Evolutionary conservation across 2,888 invertebrate genomes (phyloP).

Genomic region (Ennomos fuscantarius): DNA sequence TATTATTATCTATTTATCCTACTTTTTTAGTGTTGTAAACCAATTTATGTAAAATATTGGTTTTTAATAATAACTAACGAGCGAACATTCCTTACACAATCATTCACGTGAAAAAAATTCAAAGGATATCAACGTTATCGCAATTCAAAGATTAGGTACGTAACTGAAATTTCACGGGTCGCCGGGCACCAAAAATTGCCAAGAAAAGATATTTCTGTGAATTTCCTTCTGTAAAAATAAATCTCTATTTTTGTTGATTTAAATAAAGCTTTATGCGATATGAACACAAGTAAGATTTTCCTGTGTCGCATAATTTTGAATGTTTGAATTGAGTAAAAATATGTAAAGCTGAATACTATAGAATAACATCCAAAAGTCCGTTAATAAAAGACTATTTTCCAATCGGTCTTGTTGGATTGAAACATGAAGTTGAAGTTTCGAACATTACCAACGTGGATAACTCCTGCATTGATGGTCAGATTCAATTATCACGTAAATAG

Average conservation of each 20-base stretch:
- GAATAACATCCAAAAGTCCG: no score
- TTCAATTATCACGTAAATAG: conserved; percentile 21
- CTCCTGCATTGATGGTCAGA: conserved; percentile 11
- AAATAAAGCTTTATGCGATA: neutral
- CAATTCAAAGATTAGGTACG: conserved; percentile 47
- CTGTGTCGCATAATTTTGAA: no score
- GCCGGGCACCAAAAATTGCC: conserved; percentile 45
- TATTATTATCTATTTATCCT: neutral
- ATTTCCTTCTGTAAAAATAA: conserved; percentile 12
- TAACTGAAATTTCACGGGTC: conserved; percentile 52
- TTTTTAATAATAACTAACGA: conserved; percentile 18
- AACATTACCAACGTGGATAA: conserved; percentile 16
- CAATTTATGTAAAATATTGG: neutral
- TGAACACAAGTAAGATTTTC: no score
- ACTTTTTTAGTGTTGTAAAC: neutral
- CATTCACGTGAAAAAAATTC: conserved; percentile 50
- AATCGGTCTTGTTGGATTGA: neutral
- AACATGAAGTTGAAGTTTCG: conserved; percentile 17
- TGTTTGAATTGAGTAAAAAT: no score
- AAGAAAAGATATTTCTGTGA: conserved; percentile 33
- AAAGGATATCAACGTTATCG: conserved; percentile 52
- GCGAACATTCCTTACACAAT: conserved; percentile 41
- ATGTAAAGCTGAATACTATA: no score
- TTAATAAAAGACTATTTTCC: no score
- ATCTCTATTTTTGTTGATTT: conserved; percentile 3